Conservation (phyloP, 2,888 invertebrate genomes). For the Clitarchus hookeri region DNA sequence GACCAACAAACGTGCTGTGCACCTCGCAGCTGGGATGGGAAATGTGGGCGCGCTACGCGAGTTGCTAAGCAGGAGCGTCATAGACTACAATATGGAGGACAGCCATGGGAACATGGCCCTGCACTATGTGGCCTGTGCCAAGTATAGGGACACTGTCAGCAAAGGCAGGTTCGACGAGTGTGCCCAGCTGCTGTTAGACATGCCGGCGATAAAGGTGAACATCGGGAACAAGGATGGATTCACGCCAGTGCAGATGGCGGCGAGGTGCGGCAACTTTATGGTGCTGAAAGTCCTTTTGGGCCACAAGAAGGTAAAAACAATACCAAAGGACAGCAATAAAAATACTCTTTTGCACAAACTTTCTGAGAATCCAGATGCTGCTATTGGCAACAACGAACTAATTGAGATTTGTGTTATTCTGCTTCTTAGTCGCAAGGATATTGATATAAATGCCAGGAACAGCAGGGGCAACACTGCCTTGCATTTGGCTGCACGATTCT, state of each 20-base stretch:
- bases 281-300: not conserved
- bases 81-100: not conserved
- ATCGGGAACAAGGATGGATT: not conserved
- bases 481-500: not conserved
- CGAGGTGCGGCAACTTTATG: not conserved
- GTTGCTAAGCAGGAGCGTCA: not conserved
- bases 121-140: not conserved
- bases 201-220: not conserved
- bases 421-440: not conserved
- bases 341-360: not conserved
- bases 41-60: not conserved
- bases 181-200: not conserved
- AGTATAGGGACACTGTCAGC: not conserved
- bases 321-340: not conserved
- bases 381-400: not conserved
- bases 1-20: not conserved
- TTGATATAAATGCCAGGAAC: not conserved
- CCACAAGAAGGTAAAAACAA: not conserved
- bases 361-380: not conserved
- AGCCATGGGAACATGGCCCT: not conserved
- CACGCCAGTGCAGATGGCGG: not conserved
- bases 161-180: not conserved
- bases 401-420: not conserved
- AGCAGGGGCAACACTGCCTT: not conserved
- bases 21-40: not conserved